Evolutionary conservation across 2,797 vertebrate genomes (phyloP), one percentile per base, ranked within the genome.

Genomic region (Thripadectes ignobilis): DNA sequence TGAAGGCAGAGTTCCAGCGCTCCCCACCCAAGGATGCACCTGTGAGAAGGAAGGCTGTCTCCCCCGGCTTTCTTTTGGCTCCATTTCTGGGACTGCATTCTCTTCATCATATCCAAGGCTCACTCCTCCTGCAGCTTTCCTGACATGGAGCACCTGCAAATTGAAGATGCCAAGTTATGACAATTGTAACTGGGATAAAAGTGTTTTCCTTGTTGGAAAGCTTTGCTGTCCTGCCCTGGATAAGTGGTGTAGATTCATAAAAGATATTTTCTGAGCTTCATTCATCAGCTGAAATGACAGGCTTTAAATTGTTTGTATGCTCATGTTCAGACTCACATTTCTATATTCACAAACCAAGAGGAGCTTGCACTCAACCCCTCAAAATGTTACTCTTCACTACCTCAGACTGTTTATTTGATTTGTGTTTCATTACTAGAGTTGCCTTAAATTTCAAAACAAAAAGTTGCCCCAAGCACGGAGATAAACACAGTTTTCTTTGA

Each of bases 81-180:
- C 79, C 59, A 0, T 48, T 48, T 75, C 88, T 48, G 59, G 5
- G 19, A 5, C 24, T 80, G 34, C 6, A 5, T 27, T 73, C 54
- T 96, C 78, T 13, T 36, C 39, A 19, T 81, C 76, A 62, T 93
- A 36, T 18, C 46, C 89, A 43, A 62, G 48, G 26, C 67, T 93
- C 29, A 8, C 81, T 58, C 58, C 51, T 91, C 41, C 88, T 52
- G 29, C 23, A 61, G 55, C 24, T 45, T 67, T 66, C 32, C 63
- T 65, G 45, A 95, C 74, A 27, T 98, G 98, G 61, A 98, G 97
- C 51, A 97, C 97, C 98, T 98, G 78, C n/a, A 75, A 75, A 46
- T 72, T 78, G 45, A 77, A 86, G 91, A 74, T 14, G 24, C 2
- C 18, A 20, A 34, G 36, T 78, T 30, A 52, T 7, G 9, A 9